phyloP scores from a whole-genome alignment of 2,888 invertebrate species.

The Lycaena phlaeas region DNA sequence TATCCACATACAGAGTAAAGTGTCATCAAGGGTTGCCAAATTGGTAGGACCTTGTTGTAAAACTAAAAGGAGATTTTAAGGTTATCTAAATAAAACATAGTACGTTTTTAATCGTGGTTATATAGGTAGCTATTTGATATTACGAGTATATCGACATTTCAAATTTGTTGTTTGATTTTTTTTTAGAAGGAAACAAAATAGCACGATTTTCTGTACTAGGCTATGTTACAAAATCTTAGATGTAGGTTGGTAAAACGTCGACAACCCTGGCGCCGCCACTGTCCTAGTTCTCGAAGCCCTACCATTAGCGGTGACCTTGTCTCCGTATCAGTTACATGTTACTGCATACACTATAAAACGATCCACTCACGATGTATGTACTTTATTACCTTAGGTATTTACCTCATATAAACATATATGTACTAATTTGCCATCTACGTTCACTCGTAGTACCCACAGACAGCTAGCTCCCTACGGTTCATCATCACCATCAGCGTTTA shows the following conservation, averaged over 20 bases:
- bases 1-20: not conserved
- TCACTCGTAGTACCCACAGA: not conserved
- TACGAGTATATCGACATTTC: too few relatives aligned
- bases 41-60: too few relatives aligned
- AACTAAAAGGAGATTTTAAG: not conserved
- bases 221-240: too few relatives aligned
- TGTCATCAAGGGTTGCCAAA: not conserved
- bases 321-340: conserved; percentile 20
- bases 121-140: not conserved
- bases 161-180: too few relatives aligned
- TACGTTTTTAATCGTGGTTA: not conserved
- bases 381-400: not conserved
- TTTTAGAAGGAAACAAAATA: too few relatives aligned
- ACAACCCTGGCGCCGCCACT: conserved; percentile 1
- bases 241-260: not conserved
- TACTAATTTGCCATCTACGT: not conserved
- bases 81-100: not conserved
- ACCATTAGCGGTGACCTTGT: conserved; percentile 22
- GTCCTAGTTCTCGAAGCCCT: conserved; percentile 20
- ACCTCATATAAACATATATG: too few relatives aligned
- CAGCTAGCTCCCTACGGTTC: too few relatives aligned
- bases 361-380: conserved; percentile 3
- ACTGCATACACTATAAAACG: conserved; percentile 8
- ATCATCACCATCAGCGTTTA: too few relatives aligned
- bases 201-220: not conserved